Evolutionary conservation across 2,888 invertebrate genomes (phyloP).

Genomic region (Halictus ligatus): DNA sequence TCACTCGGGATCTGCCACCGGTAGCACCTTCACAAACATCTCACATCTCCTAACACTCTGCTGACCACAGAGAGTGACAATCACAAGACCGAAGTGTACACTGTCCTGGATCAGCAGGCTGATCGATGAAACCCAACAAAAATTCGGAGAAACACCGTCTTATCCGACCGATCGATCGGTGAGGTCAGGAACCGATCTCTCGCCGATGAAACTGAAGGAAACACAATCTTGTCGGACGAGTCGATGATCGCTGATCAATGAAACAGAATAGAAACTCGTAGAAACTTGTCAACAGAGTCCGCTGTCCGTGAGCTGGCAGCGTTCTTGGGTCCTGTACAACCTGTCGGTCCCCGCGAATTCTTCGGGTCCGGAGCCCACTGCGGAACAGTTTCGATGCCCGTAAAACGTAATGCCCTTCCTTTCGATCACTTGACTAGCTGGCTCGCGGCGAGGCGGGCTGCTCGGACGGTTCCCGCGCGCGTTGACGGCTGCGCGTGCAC

Average conservation of each 20-base stretch:
- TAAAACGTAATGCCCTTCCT: slow-evolving; percentile 65
- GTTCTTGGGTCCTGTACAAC: slow-evolving; percentile 1
- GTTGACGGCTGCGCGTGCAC: neutral
- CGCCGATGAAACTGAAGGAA: neutral
- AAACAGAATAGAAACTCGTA: neutral
- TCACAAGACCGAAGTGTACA: neutral
- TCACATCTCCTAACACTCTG: neutral
- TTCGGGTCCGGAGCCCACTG: neutral
- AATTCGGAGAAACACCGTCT: neutral
- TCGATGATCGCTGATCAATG: neutral
- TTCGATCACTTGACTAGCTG: slow-evolving; percentile 65
- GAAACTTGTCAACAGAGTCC: neutral
- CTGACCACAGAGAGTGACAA: neutral
- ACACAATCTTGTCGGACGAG: neutral
- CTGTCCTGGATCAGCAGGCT: neutral
- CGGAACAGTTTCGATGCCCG: slow-evolving; percentile 50
- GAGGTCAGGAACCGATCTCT: neutral
- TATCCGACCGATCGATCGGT: neutral
- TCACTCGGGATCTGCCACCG: neutral
- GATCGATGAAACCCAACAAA: neutral
- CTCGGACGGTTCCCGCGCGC: slow-evolving; percentile 12
- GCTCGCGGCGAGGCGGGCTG: slow-evolving; percentile 2
- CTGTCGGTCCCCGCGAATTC: neutral
- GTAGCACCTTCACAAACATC: neutral
- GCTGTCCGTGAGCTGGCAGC: neutral